phyloP scores from a whole-genome alignment of 2,888 invertebrate genomes.

The Acanthosepion esculentum region DNA sequence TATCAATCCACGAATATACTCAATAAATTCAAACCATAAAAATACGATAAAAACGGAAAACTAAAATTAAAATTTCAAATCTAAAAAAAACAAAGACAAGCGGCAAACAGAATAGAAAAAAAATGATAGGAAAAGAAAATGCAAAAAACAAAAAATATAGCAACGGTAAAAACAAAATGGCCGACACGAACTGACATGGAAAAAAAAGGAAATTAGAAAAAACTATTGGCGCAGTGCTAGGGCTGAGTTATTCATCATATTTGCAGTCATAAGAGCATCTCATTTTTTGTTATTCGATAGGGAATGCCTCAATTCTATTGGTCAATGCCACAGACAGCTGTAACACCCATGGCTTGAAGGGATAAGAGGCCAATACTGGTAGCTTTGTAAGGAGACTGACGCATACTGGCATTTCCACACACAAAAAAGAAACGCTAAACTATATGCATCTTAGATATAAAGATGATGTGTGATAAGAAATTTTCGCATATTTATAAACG shows the following conservation, averaged over 20 bases:
- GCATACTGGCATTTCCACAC: not conserved
- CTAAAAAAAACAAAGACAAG: not conserved
- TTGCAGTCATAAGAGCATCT: not conserved
- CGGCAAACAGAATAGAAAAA: not conserved
- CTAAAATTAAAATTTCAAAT: not conserved
- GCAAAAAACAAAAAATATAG: too few relatives aligned
- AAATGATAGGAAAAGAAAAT: not conserved
- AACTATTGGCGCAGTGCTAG: not conserved
- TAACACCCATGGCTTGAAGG: not conserved
- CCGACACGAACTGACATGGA: not conserved
- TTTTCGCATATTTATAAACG: too few relatives aligned
- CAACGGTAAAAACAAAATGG: not conserved
- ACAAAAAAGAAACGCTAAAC: not conserved
- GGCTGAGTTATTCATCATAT: not conserved
- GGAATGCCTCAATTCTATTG: not conserved
- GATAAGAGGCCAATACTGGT: not conserved
- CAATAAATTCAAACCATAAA: slow-evolving; percentile 16
- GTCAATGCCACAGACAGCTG: not conserved
- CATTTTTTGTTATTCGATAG: not conserved
- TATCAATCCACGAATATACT: not conserved
- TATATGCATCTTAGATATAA: not conserved
- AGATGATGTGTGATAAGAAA: too few relatives aligned
- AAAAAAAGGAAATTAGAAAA: not conserved
- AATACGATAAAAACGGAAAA: not conserved
- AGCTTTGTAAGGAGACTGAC: not conserved